These are phyloP conservation scores for Aplidium turbinatum DNA, from an alignment of 23 tunicate species.

Conservation along the genomic window DNA sequence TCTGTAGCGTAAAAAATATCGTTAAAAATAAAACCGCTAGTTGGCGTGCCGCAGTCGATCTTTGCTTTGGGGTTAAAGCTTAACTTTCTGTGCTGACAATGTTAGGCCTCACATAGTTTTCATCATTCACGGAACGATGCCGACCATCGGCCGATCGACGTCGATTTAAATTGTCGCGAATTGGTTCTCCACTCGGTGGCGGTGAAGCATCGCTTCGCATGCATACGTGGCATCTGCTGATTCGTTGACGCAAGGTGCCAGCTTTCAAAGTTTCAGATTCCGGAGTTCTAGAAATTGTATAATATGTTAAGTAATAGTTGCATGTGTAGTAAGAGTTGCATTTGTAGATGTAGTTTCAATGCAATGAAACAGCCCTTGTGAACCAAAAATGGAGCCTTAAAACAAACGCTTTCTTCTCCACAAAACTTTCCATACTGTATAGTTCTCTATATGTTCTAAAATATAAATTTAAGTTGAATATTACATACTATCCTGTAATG, in stretches of 20 bases:
- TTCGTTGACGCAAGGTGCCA: constrained; percentile 81
- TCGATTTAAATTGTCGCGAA: constrained; percentile 18
- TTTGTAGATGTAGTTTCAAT: too few species aligned
- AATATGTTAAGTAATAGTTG: too few species aligned
- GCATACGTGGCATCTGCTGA: constrained; percentile 94
- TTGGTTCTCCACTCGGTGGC: constrained; percentile 10
- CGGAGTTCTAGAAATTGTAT: constrained; percentile 43
- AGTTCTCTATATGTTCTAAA: too few species aligned
- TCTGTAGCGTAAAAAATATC: too few species aligned
- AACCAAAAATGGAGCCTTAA: too few species aligned
- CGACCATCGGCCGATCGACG: constrained; percentile 32
- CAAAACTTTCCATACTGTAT: too few species aligned
- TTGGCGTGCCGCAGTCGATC: constrained; percentile 10
- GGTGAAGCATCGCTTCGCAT: constrained; percentile 59
- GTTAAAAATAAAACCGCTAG: constrained; percentile 8
- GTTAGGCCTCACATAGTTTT: background rate
- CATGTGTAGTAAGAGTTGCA: too few species aligned
- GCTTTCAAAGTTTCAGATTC: constrained; percentile 78
- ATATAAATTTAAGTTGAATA: too few species aligned
- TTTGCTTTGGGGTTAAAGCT: background rate
- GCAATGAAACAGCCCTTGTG: too few species aligned
- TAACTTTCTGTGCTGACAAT: too few species aligned
- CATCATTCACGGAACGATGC: background rate
- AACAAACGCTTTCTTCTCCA: too few species aligned
- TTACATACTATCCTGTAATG: too few species aligned